Evolutionary conservation across 2,888 invertebrate species (phyloP).

Genomic region (Subacronicta megacephala): DNA sequence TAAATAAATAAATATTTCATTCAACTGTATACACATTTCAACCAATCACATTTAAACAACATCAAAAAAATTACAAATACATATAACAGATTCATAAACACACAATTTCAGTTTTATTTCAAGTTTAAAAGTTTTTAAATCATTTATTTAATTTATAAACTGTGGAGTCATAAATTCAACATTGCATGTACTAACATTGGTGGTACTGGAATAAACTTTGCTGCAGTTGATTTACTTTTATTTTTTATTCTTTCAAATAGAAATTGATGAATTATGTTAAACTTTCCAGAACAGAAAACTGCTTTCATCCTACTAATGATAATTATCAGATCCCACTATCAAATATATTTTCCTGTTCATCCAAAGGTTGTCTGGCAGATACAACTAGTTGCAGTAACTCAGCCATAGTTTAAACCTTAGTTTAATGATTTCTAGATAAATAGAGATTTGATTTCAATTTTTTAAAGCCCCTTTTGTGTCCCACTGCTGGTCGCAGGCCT

Average conservation of each 20-base stretch:
- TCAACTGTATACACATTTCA: neutral
- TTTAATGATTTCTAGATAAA: too few relatives aligned
- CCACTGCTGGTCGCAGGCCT: too few relatives aligned
- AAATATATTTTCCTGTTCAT: too few relatives aligned
- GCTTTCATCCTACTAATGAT: neutral
- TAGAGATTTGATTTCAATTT: too few relatives aligned
- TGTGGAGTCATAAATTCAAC: constrained; percentile 1
- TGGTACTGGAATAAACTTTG: neutral
- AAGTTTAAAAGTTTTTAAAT: constrained; percentile 2
- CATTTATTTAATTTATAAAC: constrained; percentile 12
- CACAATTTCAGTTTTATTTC: neutral
- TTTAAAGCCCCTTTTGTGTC: too few relatives aligned
- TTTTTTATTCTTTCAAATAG: neutral
- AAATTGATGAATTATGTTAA: neutral
- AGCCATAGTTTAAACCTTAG: too few relatives aligned
- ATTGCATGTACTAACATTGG: neutral
- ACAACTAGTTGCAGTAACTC: too few relatives aligned
- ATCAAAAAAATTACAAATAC: neutral
- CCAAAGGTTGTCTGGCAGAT: too few relatives aligned
- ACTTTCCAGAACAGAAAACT: neutral
- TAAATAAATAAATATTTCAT: too few relatives aligned
- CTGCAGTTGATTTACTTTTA: neutral
- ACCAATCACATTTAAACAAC: neutral
- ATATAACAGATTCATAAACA: constrained; percentile 9
- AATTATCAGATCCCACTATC: too few relatives aligned